Base-by-base conservation (phyloP, 2,797 vertebrate species). In the Falco peregrinus region DNA sequence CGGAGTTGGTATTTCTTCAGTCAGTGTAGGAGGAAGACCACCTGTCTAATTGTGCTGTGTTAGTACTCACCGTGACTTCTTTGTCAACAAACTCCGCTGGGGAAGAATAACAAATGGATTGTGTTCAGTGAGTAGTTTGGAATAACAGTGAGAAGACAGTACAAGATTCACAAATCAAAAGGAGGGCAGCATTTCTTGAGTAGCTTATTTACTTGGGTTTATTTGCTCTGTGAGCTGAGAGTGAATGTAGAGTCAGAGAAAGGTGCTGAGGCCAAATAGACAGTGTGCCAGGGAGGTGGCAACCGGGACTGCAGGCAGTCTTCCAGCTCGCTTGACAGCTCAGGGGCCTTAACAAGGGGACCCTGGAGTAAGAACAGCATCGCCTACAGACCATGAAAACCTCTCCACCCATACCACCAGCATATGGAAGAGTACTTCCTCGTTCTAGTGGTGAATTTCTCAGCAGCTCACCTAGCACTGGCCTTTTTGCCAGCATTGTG, bases 171-270 rank as follows among this genome's bases (percentile, higher is more conserved):
- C 0, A 0, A 92, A 71, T 48, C n/a, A 54, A 87, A 74, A 68
- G 92, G 60, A 92, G 65, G 65, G 29, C 71, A 94, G 37, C 35
- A 9, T 77, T 93, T 92, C 68, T 20, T 80, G 59, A 85, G 83
- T 19, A 83, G 41, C 17, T 82, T 80, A 87, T 77, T 94, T 74
- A 33, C 84, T 91, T 87, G 64, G 37, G 76, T 87, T 89, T 95
- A 48, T 80, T 87, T 87, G 24, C 64, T 92, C 35, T 50, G 70
- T 85, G 73, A 82, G 57, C 33, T 84, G 74, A 84, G n/a, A 92
- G 16, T 16, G 90, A 89, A 83, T 16, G 26, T 60, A 73, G 48
- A 78, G 37, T 28, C 56, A 87, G 60, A 29, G 37, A 85, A 83
- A 78, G 50, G 33, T 68, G 68, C 64, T 39, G 65, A 85, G 73